phyloP scores from a whole-genome alignment of 2,888 invertebrate genomes.

The Toxonevra muliebris region DNA sequence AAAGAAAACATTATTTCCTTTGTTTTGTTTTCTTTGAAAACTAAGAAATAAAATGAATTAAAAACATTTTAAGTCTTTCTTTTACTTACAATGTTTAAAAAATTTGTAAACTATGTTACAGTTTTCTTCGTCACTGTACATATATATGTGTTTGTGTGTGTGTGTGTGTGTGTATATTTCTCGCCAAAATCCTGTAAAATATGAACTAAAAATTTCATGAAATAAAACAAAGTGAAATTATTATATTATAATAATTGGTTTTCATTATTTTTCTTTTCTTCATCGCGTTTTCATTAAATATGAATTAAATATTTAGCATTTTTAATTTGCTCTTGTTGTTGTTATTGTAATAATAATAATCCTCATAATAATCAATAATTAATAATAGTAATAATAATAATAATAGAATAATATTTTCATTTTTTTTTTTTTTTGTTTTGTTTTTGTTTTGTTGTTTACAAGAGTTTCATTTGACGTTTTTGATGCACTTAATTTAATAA shows the following conservation, averaged over 20 bases:
- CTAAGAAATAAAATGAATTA: too few relatives aligned
- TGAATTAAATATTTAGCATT: conserved; percentile 6
- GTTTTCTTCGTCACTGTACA: too few relatives aligned
- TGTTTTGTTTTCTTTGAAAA: too few relatives aligned
- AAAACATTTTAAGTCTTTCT: too few relatives aligned
- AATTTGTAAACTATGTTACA: too few relatives aligned
- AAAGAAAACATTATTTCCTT: too few relatives aligned
- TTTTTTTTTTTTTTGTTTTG: conserved; percentile 7
- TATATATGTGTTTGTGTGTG: too few relatives aligned
- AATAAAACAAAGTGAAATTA: conserved; percentile 17
- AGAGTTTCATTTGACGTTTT: conserved; percentile 33
- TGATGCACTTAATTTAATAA: conserved; percentile 37
- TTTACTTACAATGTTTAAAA: too few relatives aligned
- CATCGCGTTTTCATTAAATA: conserved; percentile 20
- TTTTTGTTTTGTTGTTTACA: conserved; percentile 22
- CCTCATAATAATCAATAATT: conserved; percentile 4
- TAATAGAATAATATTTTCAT: conserved; percentile 24
- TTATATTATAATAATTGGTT: conserved; percentile 19
- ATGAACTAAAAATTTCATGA: too few relatives aligned
- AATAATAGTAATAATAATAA: conserved; percentile 47
- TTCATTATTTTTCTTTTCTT: conserved; percentile 18
- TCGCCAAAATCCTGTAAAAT: too few relatives aligned
- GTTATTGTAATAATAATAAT: background rate
- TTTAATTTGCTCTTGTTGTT: conserved; percentile 12
- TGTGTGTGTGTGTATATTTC: too few relatives aligned